Evolutionary conservation across 2,888 invertebrate species (phyloP), one percentile per base, ranked within the genome.

Genomic region (Lypha dubia): DNA sequence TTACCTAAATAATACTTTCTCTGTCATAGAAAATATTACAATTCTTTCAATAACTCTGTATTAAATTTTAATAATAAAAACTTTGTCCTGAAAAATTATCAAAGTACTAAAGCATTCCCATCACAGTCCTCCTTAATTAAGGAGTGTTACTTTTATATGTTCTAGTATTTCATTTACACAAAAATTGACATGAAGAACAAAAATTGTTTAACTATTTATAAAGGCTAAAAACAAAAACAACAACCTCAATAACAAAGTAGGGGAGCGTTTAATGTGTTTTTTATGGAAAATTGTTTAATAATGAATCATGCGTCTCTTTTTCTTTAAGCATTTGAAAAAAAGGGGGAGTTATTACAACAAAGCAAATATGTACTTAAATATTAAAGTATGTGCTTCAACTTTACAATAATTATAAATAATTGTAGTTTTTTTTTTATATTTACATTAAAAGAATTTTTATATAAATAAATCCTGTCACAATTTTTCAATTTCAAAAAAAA

Each of bases 321-420:
- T 11, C 44, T 46, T 13, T 13, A 41, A 63, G n/a, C 62, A 53
- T 49, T 49, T 13, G n/a, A n/a, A n/a, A 63, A 71, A 62, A 46
- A 17, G 70, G 68, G 73, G 70, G 20, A 38, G 38, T 60, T 73
- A 46, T n/a, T 35, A 24, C 15, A 49, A 60, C 73, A 53, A 53
- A 41, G 28, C 7, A 49, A 62, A n/a, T 35, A 35, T 1, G 28
- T 51, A 11, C 22, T 3, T 11, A 44, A 5, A n/a, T n/a, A n/a
- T 9, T 8, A 3, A 11, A 9, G 20, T 49, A 49, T 11, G 9
- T 20, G 49, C 49, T 56, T 56, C 4, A 13, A 22, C 28, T n/a
- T 22, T 44, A 68, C 53, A 70, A 58, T 73, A 49, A 74, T 74
- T 74, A 74, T 62, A 73, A 73, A 73, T 73, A 74, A 62, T 74